Evolutionary conservation across 1,140 invertebrate genomes (phyloP).

Genomic region (Drepana arcuata): DNA sequence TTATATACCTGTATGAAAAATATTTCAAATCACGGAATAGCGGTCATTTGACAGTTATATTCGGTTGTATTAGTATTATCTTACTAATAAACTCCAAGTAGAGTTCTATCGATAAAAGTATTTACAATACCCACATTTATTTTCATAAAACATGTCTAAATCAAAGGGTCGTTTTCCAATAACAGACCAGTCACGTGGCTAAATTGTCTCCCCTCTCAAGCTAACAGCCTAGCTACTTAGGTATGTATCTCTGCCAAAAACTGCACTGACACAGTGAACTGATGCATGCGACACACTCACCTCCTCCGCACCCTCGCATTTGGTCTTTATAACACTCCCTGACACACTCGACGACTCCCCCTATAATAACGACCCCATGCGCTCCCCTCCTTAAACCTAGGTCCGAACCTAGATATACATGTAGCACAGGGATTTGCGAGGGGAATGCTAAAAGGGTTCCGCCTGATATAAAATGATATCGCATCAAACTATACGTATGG

Average conservation of each 20-base stretch:
- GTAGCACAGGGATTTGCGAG: constrained; percentile 57
- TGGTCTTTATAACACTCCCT: constrained; percentile 67
- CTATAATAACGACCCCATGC: constrained; percentile 57
- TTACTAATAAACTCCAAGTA: no score
- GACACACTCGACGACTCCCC: constrained; percentile 68
- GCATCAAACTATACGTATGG: constrained; percentile 37
- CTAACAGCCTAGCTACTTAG: no score
- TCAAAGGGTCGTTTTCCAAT: no score
- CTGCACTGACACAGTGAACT: constrained; percentile 69
- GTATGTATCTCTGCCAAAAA: constrained; percentile 54
- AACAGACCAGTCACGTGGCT: no score
- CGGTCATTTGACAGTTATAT: no score
- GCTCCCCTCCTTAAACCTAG: constrained; percentile 45
- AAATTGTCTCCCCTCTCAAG: no score
- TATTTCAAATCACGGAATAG: no score
- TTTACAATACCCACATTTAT: no score
- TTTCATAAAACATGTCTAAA: no score
- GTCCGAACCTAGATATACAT: constrained; percentile 52
- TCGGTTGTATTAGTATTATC: no score
- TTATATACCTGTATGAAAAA: no score
- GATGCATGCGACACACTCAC: constrained; percentile 64
- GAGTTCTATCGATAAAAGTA: no score
- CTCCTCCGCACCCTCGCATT: constrained; percentile 54
- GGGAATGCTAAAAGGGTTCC: constrained; percentile 61
- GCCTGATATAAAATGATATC: constrained; percentile 59